Conservation (phyloP, 2,797 vertebrate genomes). For the Kryptopterus vitreolus region DNA sequence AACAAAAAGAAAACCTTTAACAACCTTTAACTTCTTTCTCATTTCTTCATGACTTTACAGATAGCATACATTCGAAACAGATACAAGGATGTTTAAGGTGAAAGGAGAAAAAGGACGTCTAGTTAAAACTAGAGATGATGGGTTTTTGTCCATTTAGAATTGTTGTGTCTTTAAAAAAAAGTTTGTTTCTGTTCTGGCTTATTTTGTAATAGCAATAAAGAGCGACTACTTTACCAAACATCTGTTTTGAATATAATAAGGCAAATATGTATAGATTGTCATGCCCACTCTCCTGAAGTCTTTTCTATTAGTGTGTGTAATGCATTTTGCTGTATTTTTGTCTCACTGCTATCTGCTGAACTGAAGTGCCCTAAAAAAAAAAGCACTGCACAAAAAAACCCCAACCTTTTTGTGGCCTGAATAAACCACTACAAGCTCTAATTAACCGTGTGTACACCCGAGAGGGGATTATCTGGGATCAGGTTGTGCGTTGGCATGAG, state of each 20-base stretch:
- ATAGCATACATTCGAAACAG: background rate
- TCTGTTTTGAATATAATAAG: background rate
- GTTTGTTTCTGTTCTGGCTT: background rate
- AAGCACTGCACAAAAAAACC: background rate
- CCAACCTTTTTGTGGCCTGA: background rate
- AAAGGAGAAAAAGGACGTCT: background rate
- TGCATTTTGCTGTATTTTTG: too few species aligned
- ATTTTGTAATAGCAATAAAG: background rate
- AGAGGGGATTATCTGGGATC: constrained; percentile 45
- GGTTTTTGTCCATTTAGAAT: background rate
- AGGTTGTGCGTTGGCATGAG: constrained; percentile 36
- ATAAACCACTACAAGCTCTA: constrained; percentile 26
- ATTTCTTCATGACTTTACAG: background rate
- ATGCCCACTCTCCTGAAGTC: too few species aligned
- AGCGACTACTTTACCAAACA: background rate
- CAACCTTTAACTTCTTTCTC: background rate
- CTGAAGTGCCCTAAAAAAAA: background rate
- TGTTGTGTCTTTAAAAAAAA: background rate
- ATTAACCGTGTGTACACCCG: constrained; percentile 40
- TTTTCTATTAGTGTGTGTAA: too few species aligned
- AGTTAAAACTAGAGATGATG: background rate
- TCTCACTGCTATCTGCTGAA: background rate
- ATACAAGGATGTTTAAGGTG: background rate
- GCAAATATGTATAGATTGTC: background rate
- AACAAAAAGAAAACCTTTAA: background rate